phyloP scores from a whole-genome alignment of 2,888 invertebrate species.

The Epinotia demarniana region DNA sequence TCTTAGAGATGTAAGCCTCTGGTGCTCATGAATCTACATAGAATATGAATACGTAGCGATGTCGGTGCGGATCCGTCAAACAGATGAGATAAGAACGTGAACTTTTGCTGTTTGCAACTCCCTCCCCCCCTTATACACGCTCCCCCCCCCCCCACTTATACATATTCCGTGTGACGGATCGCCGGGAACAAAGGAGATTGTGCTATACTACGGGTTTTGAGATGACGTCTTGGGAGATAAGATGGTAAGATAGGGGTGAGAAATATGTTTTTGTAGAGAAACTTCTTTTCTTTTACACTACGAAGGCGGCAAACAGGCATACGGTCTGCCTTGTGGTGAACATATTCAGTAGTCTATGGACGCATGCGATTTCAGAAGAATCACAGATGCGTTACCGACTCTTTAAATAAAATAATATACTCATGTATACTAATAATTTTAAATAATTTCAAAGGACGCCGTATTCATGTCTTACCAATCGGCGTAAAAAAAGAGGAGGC shows the following conservation, averaged over 20 bases:
- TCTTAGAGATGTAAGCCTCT: constrained; percentile 52
- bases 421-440: too few relatives aligned
- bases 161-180: constrained; percentile 50
- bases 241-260: not conserved
- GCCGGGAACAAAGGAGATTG: constrained; percentile 47
- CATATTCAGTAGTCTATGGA: too few relatives aligned
- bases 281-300: not conserved
- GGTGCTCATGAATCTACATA: constrained; percentile 60
- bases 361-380: too few relatives aligned
- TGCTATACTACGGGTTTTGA: constrained; percentile 24
- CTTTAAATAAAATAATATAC: too few relatives aligned
- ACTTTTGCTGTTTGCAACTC: constrained; percentile 74
- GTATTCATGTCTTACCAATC: too few relatives aligned
- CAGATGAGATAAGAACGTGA: constrained; percentile 82
- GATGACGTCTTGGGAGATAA: constrained; percentile 8
- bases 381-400: too few relatives aligned
- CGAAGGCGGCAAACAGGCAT: not conserved
- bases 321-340: too few relatives aligned
- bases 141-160: constrained; percentile 49
- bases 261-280: not conserved
- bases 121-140: constrained; percentile 46
- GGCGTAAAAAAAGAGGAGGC: too few relatives aligned
- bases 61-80: constrained; percentile 81
- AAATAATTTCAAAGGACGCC: too few relatives aligned
- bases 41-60: constrained; percentile 81